phyloP scores from a whole-genome alignment of 2,888 invertebrate species.

The Tineola bisselliella region DNA sequence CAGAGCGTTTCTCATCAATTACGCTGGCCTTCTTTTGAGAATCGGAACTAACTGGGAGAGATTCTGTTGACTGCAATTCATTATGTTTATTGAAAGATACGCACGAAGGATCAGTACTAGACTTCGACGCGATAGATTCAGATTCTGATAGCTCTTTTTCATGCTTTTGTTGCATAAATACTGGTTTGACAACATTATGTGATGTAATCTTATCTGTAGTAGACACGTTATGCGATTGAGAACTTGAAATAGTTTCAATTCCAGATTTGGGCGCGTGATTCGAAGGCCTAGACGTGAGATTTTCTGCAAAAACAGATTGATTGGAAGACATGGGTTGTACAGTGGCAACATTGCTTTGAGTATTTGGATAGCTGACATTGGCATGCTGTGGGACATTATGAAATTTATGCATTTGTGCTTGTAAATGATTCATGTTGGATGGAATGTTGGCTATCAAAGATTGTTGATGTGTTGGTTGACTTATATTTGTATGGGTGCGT shows the following conservation, averaged over 20 bases:
- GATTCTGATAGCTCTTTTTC: constrained; percentile 50
- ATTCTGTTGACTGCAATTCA: constrained; percentile 37
- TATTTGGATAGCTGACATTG: not conserved
- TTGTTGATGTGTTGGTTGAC: constrained; percentile 9
- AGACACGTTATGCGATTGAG: constrained; percentile 34
- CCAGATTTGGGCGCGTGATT: constrained; percentile 24
- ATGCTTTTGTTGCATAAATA: constrained; percentile 30
- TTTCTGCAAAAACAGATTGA: constrained; percentile 26
- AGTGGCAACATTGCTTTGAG: constrained; percentile 20
- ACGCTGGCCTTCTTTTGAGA: constrained; percentile 30
- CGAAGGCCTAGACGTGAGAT: constrained; percentile 26
- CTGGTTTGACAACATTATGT: constrained; percentile 30
- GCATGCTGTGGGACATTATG: constrained; percentile 28
- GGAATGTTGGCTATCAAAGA: not conserved
- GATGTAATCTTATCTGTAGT: constrained; percentile 30
- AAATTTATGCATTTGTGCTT: constrained; percentile 31
- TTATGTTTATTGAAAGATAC: constrained; percentile 28
- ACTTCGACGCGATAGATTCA: constrained; percentile 43
- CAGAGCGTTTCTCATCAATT: constrained; percentile 44
- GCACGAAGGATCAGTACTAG: constrained; percentile 36
- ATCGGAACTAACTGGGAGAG: constrained; percentile 30
- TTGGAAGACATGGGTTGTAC: constrained; percentile 3
- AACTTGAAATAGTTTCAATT: constrained; percentile 23
- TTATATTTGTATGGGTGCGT: constrained; percentile 9
- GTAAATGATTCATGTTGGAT: not conserved